These are phyloP conservation scores for Ectobius pallidus DNA, from an alignment of 2,888 invertebrate genomes.

Conservation along the genomic window DNA sequence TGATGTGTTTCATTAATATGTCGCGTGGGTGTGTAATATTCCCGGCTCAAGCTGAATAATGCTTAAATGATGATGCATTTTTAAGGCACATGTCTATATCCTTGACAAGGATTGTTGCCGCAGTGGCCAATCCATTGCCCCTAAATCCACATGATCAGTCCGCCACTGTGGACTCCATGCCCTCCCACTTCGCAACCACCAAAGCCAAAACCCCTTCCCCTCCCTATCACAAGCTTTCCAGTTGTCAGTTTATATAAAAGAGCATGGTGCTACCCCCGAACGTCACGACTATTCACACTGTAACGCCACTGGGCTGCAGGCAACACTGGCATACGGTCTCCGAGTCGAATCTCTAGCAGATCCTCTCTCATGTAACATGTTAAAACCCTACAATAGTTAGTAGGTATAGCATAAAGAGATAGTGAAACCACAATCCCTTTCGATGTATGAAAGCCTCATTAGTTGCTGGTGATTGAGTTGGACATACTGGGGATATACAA, in stretches of 20 bases:
- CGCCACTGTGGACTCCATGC: not conserved
- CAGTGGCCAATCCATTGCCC: not conserved
- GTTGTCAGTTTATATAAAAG: conserved; percentile 6
- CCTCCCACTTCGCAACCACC: too few relatives aligned
- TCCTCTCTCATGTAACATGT: not conserved
- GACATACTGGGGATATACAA: not conserved
- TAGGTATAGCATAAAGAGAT: conserved; percentile 1
- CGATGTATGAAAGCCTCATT: conserved; percentile 27
- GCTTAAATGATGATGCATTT: too few relatives aligned
- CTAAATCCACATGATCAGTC: not conserved
- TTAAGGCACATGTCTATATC: not conserved
- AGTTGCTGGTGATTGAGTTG: conserved; percentile 10
- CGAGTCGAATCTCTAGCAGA: conserved; percentile 2
- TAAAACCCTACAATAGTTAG: not conserved
- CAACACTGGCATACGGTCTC: not conserved
- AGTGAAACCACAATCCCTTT: conserved; percentile 23
- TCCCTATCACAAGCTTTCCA: not conserved
- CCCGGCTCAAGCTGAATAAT: too few relatives aligned
- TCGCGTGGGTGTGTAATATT: too few relatives aligned
- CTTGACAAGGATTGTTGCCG: not conserved
- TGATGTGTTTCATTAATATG: too few relatives aligned
- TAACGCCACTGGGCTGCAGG: not conserved
- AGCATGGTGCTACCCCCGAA: not conserved
- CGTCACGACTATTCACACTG: not conserved
- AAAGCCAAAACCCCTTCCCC: not conserved